A percentile compares a stretch with the other conserved stretches of the same genome.
phyloP scores from a whole-genome alignment of 64 coral and sea anemone genomes.

The Orbicella faveolata region DNA sequence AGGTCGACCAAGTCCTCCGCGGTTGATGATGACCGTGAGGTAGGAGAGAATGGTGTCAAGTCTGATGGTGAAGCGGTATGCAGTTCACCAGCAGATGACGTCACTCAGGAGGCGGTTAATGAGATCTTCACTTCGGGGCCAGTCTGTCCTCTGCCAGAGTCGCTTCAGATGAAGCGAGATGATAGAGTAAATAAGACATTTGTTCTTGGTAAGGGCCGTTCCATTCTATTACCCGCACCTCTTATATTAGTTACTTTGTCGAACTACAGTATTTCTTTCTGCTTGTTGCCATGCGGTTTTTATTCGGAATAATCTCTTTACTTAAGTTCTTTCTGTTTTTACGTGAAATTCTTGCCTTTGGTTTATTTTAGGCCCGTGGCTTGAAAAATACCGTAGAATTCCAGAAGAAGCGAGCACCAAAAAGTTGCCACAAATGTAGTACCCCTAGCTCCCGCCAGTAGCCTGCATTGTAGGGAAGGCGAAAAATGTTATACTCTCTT shows the following conservation, averaged over 20 bases:
- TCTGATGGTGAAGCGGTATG: neutral
- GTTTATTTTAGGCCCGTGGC: too few relatives aligned
- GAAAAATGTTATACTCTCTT: too few relatives aligned
- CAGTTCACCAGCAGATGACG: slow-evolving; percentile 13
- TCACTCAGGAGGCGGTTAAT: slow-evolving; percentile 62
- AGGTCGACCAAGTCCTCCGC: slow-evolving; percentile 30
- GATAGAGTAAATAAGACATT: slow-evolving; percentile 75
- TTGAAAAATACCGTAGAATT: too few relatives aligned
- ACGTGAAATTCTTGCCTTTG: too few relatives aligned
- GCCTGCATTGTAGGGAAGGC: too few relatives aligned
- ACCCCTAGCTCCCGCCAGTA: too few relatives aligned
- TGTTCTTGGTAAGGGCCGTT: slow-evolving; percentile 68
- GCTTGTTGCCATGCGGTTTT: too few relatives aligned
- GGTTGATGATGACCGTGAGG: neutral
- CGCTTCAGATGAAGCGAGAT: slow-evolving; percentile 77
- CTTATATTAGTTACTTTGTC: neutral
- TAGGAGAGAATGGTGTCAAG: slow-evolving; percentile 4
- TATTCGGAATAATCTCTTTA: too few relatives aligned
- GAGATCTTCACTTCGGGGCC: slow-evolving; percentile 58
- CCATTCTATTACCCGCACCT: neutral
- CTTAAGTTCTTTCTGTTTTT: too few relatives aligned
- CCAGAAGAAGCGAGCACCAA: too few relatives aligned
- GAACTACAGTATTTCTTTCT: too few relatives aligned
- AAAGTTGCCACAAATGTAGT: too few relatives aligned
- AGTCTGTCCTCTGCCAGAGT: slow-evolving; percentile 39